Percentiles rank a stretch among this genome's conserved stretches.
Evolutionary conservation across 2,113 vertebrate genomes (phyloP).

Genomic region (Brachyhypopomus occidentalis): DNA sequence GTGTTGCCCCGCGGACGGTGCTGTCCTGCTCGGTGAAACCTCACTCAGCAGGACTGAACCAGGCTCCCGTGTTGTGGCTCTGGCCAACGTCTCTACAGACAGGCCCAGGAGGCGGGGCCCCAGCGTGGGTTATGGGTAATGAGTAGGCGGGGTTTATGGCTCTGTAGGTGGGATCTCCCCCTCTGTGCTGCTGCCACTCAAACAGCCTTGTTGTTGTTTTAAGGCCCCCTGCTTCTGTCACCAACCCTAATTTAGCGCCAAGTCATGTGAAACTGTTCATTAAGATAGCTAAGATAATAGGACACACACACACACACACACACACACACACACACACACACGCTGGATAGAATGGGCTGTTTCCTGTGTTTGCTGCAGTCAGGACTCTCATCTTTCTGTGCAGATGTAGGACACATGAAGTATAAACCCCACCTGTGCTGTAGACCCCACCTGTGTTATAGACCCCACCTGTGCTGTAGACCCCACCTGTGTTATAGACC

Average conservation of each 20-base stretch:
- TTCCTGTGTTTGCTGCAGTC: background rate
- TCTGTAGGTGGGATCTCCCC: background rate
- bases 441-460: too few relatives aligned
- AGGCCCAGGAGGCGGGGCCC: too few relatives aligned
- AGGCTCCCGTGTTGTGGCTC: too few relatives aligned
- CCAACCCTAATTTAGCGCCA: conserved; percentile 53
- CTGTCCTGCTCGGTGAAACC: too few relatives aligned
- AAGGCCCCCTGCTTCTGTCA: background rate
- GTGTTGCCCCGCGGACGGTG: too few relatives aligned
- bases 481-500: background rate
- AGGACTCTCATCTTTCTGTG: too few relatives aligned
- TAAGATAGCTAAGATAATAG: conserved; percentile 54
- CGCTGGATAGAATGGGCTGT: background rate
- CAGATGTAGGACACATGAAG: too few relatives aligned
- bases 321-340: background rate
- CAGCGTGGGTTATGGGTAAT: too few relatives aligned
- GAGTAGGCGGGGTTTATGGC: background rate
- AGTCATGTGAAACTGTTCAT: conserved; percentile 66
- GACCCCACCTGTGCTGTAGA: background rate
- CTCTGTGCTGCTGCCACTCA: conserved; percentile 18
- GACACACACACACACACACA: conserved; percentile 1
- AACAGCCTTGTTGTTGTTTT: conserved; percentile 14
- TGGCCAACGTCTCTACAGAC: background rate
- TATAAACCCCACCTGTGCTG: too few relatives aligned
- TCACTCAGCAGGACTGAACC: too few relatives aligned